phyloP scores from a whole-genome alignment of 1,140 invertebrate species.

The Tribolium castaneum region DNA sequence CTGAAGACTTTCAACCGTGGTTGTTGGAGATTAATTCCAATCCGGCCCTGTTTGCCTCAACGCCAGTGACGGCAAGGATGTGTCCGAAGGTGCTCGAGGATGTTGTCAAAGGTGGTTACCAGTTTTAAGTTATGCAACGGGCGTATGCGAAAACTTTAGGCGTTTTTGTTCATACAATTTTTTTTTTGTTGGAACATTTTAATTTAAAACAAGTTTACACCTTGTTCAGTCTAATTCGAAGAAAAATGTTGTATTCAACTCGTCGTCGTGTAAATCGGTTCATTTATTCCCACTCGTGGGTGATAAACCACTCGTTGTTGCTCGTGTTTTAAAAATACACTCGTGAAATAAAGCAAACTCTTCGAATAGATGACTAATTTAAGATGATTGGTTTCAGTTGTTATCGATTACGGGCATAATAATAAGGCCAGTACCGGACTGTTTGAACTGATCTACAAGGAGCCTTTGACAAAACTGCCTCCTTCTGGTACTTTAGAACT shows the following conservation, averaged over 20 bases:
- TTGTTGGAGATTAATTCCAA: slow-evolving; percentile 94
- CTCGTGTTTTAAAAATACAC: no score
- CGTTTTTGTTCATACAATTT: no score
- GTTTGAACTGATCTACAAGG: slow-evolving; percentile 66
- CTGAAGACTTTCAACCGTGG: slow-evolving; percentile 88
- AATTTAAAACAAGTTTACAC: no score
- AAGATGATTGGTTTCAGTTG: slow-evolving; percentile 61
- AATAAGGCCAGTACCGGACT: slow-evolving; percentile 66
- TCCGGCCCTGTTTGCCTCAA: slow-evolving; percentile 86
- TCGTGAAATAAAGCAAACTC: no score
- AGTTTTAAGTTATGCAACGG: no score
- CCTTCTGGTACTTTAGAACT: slow-evolving; percentile 36
- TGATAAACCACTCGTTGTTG: no score
- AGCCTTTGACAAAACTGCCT: slow-evolving; percentile 36
- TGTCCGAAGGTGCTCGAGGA: slow-evolving; percentile 87
- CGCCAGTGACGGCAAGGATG: slow-evolving; percentile 83
- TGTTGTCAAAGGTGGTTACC: slow-evolving; percentile 84
- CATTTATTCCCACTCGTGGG: no score
- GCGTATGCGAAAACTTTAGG: no score
- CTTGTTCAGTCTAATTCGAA: no score
- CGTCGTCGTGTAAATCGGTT: no score
- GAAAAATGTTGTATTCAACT: no score
- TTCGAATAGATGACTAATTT: neutral
- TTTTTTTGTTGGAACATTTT: no score
- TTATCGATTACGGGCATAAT: slow-evolving; percentile 69